Evolutionary conservation across 2,888 invertebrate species (phyloP), one percentile per base, ranked within the genome.

Genomic region (Meta bourneti): DNA sequence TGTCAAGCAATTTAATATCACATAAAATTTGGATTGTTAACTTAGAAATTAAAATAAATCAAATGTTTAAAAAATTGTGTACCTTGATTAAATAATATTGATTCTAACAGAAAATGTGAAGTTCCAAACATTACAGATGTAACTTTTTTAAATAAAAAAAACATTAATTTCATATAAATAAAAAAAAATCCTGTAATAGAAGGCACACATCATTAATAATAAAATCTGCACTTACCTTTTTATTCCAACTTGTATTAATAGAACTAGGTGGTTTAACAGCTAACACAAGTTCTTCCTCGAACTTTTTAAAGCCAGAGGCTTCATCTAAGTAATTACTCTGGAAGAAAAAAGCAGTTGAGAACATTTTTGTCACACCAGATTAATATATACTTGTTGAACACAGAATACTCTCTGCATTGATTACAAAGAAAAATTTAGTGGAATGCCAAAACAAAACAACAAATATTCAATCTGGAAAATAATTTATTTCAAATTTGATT

Each of bases 301-400:
- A 94, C 93, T 95, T 95, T 93, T 94, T 94, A 0, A 95, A 89
- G 11, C 95, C 95, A 8, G 94, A 93, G 0, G 95, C 95, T 90
- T 95, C 95, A 93, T 95, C 95, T 74, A 95, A 93, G 87, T 93
- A 94, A 9, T 92, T 94, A n/a, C 95, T 95, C 95, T 95, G 91
- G 84, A 93, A 75, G 8, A 69, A 92, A 86, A 79, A 20, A 51
- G 20, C 52, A 9, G 34, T 34, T 34, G 34, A 34, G 4, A 34
- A 34, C 34, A 34, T 4, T 34, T 34, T 34, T 34, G 34, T 34
- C 4, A 4, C 34, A 34, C 4, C 34, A 34, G 4, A 34, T 34
- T 34, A 34, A 34, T 34, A 34, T 34, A 34, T 34, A 34, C 34
- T 34, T 34, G 34, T 34, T 34, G 1, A 34, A 34, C 4, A 4